Evolutionary conservation across 2,113 vertebrate species (phyloP), one percentile per base, ranked within the genome.

Genomic region (Origma solitaria): DNA sequence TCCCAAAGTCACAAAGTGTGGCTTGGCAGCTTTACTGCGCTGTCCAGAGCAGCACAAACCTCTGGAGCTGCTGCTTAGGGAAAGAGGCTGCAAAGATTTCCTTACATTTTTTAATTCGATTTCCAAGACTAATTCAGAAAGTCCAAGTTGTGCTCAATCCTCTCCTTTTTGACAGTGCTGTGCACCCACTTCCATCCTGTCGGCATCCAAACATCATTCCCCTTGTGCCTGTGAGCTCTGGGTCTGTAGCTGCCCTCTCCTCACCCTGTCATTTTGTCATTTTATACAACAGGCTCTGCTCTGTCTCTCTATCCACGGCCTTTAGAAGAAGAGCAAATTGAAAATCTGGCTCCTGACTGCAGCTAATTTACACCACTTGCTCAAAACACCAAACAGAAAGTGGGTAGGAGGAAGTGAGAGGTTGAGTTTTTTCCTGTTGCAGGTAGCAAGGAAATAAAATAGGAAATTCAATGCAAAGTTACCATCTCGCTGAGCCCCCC

Each of bases 401-500:
- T 66, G 62, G 7, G 75, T 42, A 85, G 70, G 90, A 79, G 84
- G 87, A 95, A 94, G 45, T 40, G 56, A 96, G 58, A 88, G 58
- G 51, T 13, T 70, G 75, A 87, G 45, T 56, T 85, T 95, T 95
- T 85, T 82, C 78, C 75, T 88, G 75, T 91, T 80, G 85, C 85
- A 96, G 58, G 85, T 83, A 90, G 57, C 21, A 33, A 40, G 93
- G 94, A 95, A 94, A 88, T 90, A 88, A 94, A 93, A 73, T 92
- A 77, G 90, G 92, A 95, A 93, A 82, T 80, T 79, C 30, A 58
- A 11, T 2, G 12, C 49, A n/a, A 87, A 61, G 23, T 40, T 68
- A 10, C 25, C 35, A 18, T 28, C 37, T 51, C 30, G 33, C 70
- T 35, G 77, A 87, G 69, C 50, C 33, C 49, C 25, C 19, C 30